Conservation (phyloP, 1,140 invertebrate species). For the Acarapis woodi region DNA sequence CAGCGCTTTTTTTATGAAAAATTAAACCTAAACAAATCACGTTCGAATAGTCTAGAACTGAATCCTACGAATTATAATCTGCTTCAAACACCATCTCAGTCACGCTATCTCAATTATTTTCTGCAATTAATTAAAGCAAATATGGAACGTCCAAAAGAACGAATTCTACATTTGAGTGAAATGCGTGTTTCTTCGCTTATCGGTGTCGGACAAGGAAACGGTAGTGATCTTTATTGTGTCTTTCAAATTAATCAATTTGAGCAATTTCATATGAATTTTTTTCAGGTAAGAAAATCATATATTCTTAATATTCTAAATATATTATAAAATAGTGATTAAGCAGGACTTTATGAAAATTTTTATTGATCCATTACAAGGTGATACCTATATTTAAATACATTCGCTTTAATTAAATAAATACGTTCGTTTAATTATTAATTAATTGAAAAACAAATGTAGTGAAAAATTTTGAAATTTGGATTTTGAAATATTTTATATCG, state of each 20-base stretch:
- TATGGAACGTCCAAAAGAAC: constrained; percentile 18
- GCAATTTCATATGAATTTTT: constrained; percentile 19
- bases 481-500: constrained; percentile 8
- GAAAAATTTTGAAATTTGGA: no score
- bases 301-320: no score
- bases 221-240: constrained; percentile 20
- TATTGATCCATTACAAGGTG: no score
- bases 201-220: constrained; percentile 22
- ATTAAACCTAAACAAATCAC: no score
- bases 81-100: constrained; percentile 25
- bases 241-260: constrained; percentile 16
- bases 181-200: constrained; percentile 9
- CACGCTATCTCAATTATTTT: constrained; percentile 26
- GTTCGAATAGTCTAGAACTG: no score
- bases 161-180: constrained; percentile 1
- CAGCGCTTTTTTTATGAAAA: constrained; percentile 25
- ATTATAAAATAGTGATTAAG: no score
- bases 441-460: no score
- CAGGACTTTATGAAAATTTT: no score
- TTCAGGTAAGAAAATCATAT: no score
- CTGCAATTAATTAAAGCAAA: constrained; percentile 20
- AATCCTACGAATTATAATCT: constrained; percentile 24
- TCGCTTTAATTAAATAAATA: no score
- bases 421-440: no score
- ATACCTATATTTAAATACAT: no score